Evolutionary conservation across 2,113 vertebrate genomes (phyloP), one percentile per base, ranked within the genome.

Genomic region (Tragelaphus buxtoni): DNA sequence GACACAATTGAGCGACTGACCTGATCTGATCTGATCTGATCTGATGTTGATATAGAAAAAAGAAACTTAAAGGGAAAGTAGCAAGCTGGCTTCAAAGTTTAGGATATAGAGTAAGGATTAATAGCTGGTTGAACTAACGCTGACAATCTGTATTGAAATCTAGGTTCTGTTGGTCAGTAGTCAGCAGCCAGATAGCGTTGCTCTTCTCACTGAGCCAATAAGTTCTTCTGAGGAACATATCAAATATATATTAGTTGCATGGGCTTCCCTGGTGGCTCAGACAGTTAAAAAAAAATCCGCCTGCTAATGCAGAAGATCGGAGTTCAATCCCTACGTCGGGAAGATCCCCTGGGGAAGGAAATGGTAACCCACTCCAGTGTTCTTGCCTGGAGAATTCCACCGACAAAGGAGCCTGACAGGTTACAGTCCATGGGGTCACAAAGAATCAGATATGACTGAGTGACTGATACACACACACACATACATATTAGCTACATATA

Each of bases 111-210:
- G 10, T n/a, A 45, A 72, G 72, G 51, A 28, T 5, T 4, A 16
- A 4, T 39, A 7, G 7, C 10, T 26, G 17, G 7, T 2, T 47
- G 72, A 58, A 1, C 1, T 10, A 30, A 1, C 2, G 2, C 1
- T 10, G 9, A 16, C 22, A 6, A 28, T 20, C 20, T 1, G 9
- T 32, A 4, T 9, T 18, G 6, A 47, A 16, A 30, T 2, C 32
- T 39, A 2, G 11, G 1, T 18, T 18, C 8, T 24, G 0, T 4
- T 5, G 4, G 39, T 51, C 16, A 56, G 28, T 24, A 26, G 9
- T 32, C 60, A 45, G 55, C 5, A 24, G 22, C 53, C 13, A 58
- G 53, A 72, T 81, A 58, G 49, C 65, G 12, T 1, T 32, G 9
- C 47, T 60, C 1, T 16, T 14, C 20, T 69, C 35, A 69, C 20